Evolutionary conservation across 2,113 vertebrate species (phyloP).

Genomic region (Limnothrissa miodon): DNA sequence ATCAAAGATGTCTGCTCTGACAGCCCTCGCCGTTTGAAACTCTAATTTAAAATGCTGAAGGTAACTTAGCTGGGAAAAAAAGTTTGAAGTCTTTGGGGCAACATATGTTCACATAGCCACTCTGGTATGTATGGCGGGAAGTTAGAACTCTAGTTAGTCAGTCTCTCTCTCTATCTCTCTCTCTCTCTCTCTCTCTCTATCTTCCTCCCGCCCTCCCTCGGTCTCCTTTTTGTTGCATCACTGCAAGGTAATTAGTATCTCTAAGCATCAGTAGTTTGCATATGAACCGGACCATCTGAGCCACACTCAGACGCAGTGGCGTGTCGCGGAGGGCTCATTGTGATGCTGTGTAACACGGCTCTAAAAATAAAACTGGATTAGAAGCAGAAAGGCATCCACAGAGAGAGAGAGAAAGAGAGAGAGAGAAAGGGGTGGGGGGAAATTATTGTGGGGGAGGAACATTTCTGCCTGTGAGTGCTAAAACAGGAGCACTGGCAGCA

Average conservation of each 20-base stretch:
- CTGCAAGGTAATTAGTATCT: not conserved
- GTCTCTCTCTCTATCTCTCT: not conserved
- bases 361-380: not conserved
- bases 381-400: not conserved
- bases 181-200: not conserved
- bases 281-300: not conserved
- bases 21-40: not conserved
- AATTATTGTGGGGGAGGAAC: not conserved
- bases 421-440: not conserved
- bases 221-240: not conserved
- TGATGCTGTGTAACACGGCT: not conserved
- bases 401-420: too few relatives aligned
- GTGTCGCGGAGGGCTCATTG: not conserved
- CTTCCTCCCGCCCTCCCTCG: not conserved
- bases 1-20: conserved; percentile 11
- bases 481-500: conserved; percentile 17
- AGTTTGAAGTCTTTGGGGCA: conserved; percentile 10
- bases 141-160: not conserved
- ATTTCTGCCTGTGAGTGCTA: conserved; percentile 1
- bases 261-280: not conserved
- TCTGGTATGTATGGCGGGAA: not conserved
- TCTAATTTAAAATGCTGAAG: conserved; percentile 9
- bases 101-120: conserved; percentile 11
- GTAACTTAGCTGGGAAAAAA: not conserved
- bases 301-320: not conserved